Evolutionary conservation across 2,888 invertebrate species (phyloP), one percentile per base, ranked within the genome.

Genomic region (Archips xylosteana): DNA sequence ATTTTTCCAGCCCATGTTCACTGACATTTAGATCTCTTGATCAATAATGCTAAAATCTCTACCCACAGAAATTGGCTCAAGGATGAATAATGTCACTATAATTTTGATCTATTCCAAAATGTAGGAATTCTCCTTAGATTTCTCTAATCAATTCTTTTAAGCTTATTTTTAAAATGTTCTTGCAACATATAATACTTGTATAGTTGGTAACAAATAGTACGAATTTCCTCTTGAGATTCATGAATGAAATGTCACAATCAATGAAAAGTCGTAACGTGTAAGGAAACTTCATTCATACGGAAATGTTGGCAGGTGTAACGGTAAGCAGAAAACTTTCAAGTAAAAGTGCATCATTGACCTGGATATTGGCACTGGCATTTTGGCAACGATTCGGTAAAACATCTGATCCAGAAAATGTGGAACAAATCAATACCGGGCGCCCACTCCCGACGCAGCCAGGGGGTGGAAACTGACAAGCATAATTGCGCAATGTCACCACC

Each of bases 401-500:
- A 88, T 89, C 91, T 87, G 90, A 90, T 90, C 84, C 80, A 84
- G 79, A 81, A 82, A 87, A 92, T 89, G 79, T 90, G 82, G 89
- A 88, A 89, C 90, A 91, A 90, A 94, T 93, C 94, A 89, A 94
- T 94, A 94, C 90, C 88, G 89, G 89, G 78, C 85, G 81, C 82
- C 81, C 81, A 79, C 81, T 86, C 84, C 85, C 82, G 83, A 81
- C 79, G 74, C 77, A 80, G 85, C 76, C 81, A 87, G 90, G 92
- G 93, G 93, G 94, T 90, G 92, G 91, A 82, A 85, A 85, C 88
- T 88, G 90, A 86, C 91, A 89, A 80, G 74, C 75, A 79, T 81
- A 90, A 92, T 93, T 94, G 93, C 92, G 94, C 94, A 94, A 93
- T 89, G 90, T 80, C 87, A 85, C 66, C 78, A 85, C 66, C 78